These are phyloP conservation scores for Karalla daura DNA, from an alignment of 2,797 vertebrate genomes.

Conservation along the genomic window DNA sequence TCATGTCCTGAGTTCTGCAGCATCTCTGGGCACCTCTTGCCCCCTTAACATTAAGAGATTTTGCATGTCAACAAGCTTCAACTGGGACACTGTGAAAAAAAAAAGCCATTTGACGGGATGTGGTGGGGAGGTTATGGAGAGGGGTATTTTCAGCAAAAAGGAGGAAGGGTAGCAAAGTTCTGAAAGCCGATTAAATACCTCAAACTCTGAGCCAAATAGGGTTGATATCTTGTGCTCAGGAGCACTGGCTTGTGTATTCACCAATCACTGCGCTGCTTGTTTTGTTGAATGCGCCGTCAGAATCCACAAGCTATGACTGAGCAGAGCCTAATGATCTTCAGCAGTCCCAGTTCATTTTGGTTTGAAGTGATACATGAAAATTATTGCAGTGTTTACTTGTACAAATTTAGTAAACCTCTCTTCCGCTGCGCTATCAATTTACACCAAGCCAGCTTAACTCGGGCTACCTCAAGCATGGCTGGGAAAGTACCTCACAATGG, in stretches of 20 bases:
- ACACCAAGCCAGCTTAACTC: slow-evolving; percentile 58
- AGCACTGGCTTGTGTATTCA: slow-evolving; percentile 58
- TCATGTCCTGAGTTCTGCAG: slow-evolving; percentile 15
- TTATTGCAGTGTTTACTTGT: slow-evolving; percentile 66
- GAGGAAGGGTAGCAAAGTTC: slow-evolving; percentile 46
- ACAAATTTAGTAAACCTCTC: slow-evolving; percentile 64
- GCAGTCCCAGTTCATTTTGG: slow-evolving; percentile 64
- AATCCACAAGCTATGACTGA: slow-evolving; percentile 60
- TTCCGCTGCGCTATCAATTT: slow-evolving; percentile 62
- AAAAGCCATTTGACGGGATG: slow-evolving; percentile 39
- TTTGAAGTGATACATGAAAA: slow-evolving; percentile 70
- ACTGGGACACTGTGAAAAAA: slow-evolving; percentile 23
- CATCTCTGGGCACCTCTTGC: slow-evolving; percentile 25
- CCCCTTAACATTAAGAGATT: slow-evolving; percentile 30
- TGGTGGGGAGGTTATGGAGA: slow-evolving; percentile 18
- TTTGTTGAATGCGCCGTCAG: slow-evolving; percentile 67
- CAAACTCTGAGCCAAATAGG: slow-evolving; percentile 54
- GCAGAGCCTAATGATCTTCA: slow-evolving; percentile 65
- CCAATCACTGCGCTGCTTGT: slow-evolving; percentile 63
- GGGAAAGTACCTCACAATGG: slow-evolving; percentile 55
- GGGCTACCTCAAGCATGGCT: slow-evolving; percentile 59
- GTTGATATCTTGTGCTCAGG: slow-evolving; percentile 57
- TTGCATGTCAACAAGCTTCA: slow-evolving; percentile 52
- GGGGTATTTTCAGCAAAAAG: slow-evolving; percentile 26
- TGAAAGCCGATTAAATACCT: slow-evolving; percentile 51